Evolutionary conservation across 1,140 invertebrate species (phyloP), one percentile per base, ranked within the genome.

Genomic region (Habropoda laboriosa): DNA sequence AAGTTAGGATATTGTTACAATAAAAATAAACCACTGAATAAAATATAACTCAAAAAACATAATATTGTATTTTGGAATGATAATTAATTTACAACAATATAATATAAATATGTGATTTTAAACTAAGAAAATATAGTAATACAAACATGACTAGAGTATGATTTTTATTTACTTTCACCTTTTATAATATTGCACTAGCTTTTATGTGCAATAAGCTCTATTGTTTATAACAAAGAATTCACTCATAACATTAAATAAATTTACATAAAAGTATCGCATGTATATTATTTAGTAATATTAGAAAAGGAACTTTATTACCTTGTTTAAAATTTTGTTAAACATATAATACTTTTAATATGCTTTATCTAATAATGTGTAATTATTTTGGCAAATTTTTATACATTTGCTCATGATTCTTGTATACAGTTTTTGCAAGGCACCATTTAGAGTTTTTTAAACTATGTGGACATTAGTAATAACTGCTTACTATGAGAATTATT

Each of bases 351-450:
- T 67, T 40, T 40, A 80, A 32, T 30, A 60, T 24, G 35, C 68
- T 40, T 32, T 38, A 30, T 68, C 18, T 80, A 60, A 47, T 68
- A 66, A 71, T 21, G 12, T 72, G 6, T 8, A 60, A 77, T 40
- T 53, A 27, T 24, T 58, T 71, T 57, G 55, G 47, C 45, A 64
- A 51, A 60, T 77, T 67, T n/a, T 72, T 51, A 79, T 79, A 49
- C 32, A 75, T 81, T 53, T 55, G 51, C n/a, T 73, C 21, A 47
- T 47, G 32, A 55, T 53, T 67, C 16, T 76, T 67, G 30, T 75
- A 77, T 72, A 81, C 66, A 78, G 55, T 42, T 71, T 64, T 40
- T 58, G 66, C 73, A 83, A 83, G 81, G 81, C 81, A 83, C 81
- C 60, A 57, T 83, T 81, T 24, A 64, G 45, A 81, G 53, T 83